Conservation (phyloP, 2,888 invertebrate species). For the Atrina japonica region DNA sequence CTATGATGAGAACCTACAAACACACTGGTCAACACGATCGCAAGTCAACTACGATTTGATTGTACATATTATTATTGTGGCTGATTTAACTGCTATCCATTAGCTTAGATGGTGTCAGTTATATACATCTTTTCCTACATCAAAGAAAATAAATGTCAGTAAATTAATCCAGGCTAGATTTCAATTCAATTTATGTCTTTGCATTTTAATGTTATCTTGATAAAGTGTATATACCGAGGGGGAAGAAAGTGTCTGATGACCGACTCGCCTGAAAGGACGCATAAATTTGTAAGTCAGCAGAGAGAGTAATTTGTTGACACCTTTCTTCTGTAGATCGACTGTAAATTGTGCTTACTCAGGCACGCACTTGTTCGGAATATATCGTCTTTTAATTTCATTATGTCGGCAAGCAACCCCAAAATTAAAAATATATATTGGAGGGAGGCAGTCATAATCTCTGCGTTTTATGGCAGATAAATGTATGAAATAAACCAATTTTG, state of each 20-base stretch:
- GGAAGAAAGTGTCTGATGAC: conserved; percentile 3
- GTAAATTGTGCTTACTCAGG: neutral
- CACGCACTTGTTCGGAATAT: neutral
- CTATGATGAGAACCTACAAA: too few species aligned
- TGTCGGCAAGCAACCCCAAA: neutral
- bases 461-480: neutral
- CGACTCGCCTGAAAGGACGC: conserved; percentile 6
- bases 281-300: conserved; percentile 19
- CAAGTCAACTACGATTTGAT: conserved; percentile 1
- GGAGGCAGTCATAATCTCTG: neutral
- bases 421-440: neutral
- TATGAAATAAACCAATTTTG: conserved; percentile 4
- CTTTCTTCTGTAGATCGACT: conserved; percentile 11
- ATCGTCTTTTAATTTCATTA: conserved; percentile 18
- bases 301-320: conserved; percentile 32
- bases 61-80: conserved; percentile 3
- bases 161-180: conserved; percentile 29
- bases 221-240: conserved; percentile 3
- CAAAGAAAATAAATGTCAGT: conserved; percentile 38
- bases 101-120: conserved; percentile 30
- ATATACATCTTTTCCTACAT: conserved; percentile 21
- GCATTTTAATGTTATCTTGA: conserved; percentile 35
- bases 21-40: too few species aligned
- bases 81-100: conserved; percentile 27
- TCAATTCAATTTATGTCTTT: conserved; percentile 33